A percentile compares a stretch with the other conserved stretches of the same genome.
phyloP scores from a whole-genome alignment of 2,113 vertebrate genomes.

The Muntiacus reevesi region DNA sequence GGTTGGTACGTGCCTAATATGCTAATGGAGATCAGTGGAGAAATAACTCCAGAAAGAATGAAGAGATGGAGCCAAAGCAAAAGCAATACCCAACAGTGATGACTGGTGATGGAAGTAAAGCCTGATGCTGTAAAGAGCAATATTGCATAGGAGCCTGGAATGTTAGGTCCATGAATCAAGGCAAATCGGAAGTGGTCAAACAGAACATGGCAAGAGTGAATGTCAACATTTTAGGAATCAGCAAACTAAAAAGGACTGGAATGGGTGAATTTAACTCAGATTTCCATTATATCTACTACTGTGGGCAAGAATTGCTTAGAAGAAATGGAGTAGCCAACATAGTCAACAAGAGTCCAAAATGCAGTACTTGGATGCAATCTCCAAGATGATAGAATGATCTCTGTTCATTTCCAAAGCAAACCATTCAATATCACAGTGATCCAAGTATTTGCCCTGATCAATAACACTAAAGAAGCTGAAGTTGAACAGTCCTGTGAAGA shows the following conservation, averaged over 20 bases:
- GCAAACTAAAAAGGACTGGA: background rate
- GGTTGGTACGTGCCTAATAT: background rate
- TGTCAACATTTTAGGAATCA: background rate
- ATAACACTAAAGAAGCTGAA: background rate
- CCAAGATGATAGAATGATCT: background rate
- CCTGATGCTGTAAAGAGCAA: background rate
- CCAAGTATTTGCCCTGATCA: background rate
- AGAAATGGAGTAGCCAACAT: background rate
- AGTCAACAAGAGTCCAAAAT: background rate
- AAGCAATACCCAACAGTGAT: background rate
- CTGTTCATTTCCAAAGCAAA: background rate
- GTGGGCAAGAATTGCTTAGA: background rate
- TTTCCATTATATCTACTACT: background rate
- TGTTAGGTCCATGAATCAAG: background rate
- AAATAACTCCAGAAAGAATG: background rate
- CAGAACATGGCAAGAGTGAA: background rate
- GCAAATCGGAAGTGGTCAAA: background rate
- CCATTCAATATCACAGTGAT: background rate
- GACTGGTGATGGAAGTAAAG: background rate
- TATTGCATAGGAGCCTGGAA: background rate
- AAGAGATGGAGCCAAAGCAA: background rate
- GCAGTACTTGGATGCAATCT: background rate
- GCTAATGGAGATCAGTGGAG: background rate
- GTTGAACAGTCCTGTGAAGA: background rate
- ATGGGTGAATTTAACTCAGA: background rate